Evolutionary conservation across 2,113 vertebrate genomes (phyloP), one percentile per base, ranked within the genome.

Genomic region (Nothoprocta pentlandii): DNA sequence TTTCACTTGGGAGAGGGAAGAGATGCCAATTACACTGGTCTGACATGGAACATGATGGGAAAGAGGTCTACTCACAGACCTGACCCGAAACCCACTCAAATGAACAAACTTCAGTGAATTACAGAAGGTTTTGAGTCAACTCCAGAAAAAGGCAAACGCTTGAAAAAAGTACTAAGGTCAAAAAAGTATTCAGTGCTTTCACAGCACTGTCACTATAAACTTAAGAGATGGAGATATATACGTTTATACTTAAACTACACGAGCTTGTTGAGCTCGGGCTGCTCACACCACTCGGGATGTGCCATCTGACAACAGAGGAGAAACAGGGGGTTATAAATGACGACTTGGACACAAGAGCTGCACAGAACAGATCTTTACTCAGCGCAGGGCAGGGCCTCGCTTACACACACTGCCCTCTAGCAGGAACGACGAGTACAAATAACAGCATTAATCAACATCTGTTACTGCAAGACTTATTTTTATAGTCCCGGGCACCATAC

Each of bases 321-420:
- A 97, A 87, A 89, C 90, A 93, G 2, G 75, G 96, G 96, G 90
- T 95, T 97, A 95, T 79, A 98, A 97, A 98, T 97, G 96, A 97
- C 97, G 95, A 97, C 95, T 97, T 98, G 95, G 95, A 97, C 96
- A 97, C 95, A 91, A 93, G 95, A 95, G 93, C 93, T 96, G 87
- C 95, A 96, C 97, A 97, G 95, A 96, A 96, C 87, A 96, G 95
- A 86, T 93, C 94, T 98, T 97, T 97, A 97, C 97, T 97, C 92
- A 94, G 95, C 61, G 96, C 87, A 97, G 95, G 92, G 92, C 86
- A 94, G 94, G 92, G 90, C 70, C 91, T 95, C 44, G 92, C 96
- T 97, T 95, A 96, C 87, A 91, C 89, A 95, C 93, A 95, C 94
- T 95, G 94, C 92, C 96, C 95, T 97, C 93, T 95, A 97, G 94